phyloP scores from a whole-genome alignment of 2,113 vertebrate genomes.

The Cyanoderma ruficeps region DNA sequence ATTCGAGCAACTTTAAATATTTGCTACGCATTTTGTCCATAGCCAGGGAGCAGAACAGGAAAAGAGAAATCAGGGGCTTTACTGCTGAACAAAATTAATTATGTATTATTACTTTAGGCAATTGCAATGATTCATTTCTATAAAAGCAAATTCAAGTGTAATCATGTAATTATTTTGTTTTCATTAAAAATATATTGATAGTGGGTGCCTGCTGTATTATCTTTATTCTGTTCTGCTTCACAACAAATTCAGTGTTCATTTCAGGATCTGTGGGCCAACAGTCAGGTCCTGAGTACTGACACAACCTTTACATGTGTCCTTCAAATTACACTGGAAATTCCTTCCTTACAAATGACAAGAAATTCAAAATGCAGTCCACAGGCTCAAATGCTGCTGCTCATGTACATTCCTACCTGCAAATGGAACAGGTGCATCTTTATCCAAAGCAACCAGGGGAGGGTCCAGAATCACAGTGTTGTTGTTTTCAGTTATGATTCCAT shows the following conservation, averaged over 20 bases:
- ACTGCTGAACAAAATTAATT: neutral
- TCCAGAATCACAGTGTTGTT: conserved; percentile 92
- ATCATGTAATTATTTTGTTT: neutral
- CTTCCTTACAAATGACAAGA: neutral
- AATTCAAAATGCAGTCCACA: neutral
- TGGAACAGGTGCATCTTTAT: conserved; percentile 94
- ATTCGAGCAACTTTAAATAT: conserved; percentile 34
- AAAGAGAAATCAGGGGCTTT: neutral
- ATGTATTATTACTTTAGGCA: neutral
- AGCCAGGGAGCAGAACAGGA: neutral
- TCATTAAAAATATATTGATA: neutral
- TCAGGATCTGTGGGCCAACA: neutral
- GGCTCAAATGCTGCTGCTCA: neutral
- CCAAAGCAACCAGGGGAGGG: conserved; percentile 93
- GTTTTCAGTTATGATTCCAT: conserved; percentile 95
- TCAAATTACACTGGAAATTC: neutral
- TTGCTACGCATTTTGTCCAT: neutral
- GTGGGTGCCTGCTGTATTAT: neutral
- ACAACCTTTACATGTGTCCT: neutral
- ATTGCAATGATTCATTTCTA: neutral
- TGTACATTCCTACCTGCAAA: conserved; percentile 86
- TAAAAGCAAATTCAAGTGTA: neutral
- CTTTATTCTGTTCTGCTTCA: neutral
- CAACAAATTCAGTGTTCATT: neutral
- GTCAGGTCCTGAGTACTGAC: neutral